A percentile compares a stretch with the other conserved stretches of the same genome.
These are phyloP conservation scores for Laspeyria flexula DNA, from an alignment of 2,888 invertebrate species.

Conservation along the genomic window DNA sequence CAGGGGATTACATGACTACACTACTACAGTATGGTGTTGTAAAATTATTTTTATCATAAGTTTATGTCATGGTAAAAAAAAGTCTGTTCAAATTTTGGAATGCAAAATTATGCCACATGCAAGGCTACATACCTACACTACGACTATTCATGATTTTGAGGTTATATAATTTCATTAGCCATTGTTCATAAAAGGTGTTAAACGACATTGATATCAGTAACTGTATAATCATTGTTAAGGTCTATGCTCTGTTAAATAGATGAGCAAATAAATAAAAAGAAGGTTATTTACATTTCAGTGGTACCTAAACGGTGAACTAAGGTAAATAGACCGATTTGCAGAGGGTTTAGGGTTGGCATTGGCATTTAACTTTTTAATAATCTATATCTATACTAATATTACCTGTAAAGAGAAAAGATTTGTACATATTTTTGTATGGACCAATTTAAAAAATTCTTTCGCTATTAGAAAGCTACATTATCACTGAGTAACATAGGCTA, in stretches of 20 bases:
- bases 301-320: conserved; percentile 23
- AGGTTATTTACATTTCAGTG: conserved; percentile 26
- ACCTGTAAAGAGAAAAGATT: too few species aligned
- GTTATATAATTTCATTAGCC: conserved; percentile 9
- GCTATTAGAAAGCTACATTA: too few species aligned
- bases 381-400: too few species aligned
- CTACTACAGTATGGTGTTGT: too few species aligned
- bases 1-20: too few species aligned
- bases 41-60: too few species aligned
- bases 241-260: conserved; percentile 24
- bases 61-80: too few species aligned
- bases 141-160: background rate
- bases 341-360: conserved; percentile 20
- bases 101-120: conserved; percentile 7
- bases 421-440: too few species aligned
- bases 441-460: too few species aligned
- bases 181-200: conserved; percentile 3
- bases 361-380: background rate
- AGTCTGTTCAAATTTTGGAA: too few species aligned
- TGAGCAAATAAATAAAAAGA: conserved; percentile 32
- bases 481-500: too few species aligned
- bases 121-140: background rate
- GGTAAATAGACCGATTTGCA: conserved; percentile 23
- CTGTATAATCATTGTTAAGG: conserved; percentile 29
- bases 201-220: background rate